Base-by-base conservation (phyloP, 2,888 invertebrate genomes). In the Myopa tessellatipennis region DNA sequence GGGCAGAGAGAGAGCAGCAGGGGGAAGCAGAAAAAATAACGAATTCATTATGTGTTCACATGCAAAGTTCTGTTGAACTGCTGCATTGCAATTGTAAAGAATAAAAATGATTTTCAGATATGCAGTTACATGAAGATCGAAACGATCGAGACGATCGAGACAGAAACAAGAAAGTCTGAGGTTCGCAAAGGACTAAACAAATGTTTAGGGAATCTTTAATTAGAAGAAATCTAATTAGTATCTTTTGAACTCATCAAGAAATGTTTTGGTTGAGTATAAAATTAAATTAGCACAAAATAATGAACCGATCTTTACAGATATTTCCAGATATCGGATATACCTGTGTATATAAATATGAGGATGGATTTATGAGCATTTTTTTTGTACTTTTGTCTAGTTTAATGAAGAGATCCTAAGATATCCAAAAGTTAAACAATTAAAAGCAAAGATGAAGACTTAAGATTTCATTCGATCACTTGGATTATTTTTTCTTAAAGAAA, bases 21-120 rank as follows among this genome's bases (percentile, higher is more conserved):
- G 7, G 45, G 26, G n/a, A n/a, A 2, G 16, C 3, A 4, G 18
- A 12, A 26, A 26, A 61, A 61, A 26, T 36, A 65, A 38, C 38
- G 65, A 65, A 65, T 38, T 65, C 65, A 14, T 65, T 38, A 65
- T 65, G 34, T 65, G 38, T 38, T 65, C 65, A 16, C 38, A 38
- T 65, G 34, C 38, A 65, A 65, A 38, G 16, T 16, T 45, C 7
- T 45, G 45, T 45, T 65, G 36, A 65, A 38, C 26, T 34, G 12
- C 16, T 65, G 8, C 16, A 38, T 65, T 34, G 26, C 34, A 63
- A 38, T 65, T 65, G 65, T 38, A 65, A 10, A 65, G 34, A 38
- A 63, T 34, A n/a, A 63, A 60, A 63, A n/a, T 65, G 26, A 65
- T 65, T 38, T 38, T 5, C 10, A 38, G 38, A 65, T 38, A 34